These are phyloP conservation scores for Promerops cafer DNA, from an alignment of 2,113 vertebrate genomes.

Conservation along the genomic window DNA sequence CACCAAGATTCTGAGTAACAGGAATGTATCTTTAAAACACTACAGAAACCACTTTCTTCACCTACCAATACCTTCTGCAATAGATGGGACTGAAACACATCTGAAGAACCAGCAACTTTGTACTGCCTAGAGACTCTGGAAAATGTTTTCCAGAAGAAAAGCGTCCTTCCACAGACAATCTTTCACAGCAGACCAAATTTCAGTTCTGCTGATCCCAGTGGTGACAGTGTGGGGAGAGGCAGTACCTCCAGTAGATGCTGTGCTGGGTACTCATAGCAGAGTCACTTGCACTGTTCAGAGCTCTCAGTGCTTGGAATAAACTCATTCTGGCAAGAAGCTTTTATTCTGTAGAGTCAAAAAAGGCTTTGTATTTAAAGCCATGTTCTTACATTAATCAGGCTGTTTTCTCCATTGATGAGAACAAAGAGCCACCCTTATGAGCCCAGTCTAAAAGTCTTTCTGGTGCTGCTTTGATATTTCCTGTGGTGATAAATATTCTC, in stretches of 20 bases:
- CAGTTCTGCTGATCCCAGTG: neutral
- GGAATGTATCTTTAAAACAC: neutral
- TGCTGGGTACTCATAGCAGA: neutral
- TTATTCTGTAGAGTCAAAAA: neutral
- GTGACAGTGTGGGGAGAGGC: neutral
- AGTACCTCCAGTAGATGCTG: neutral
- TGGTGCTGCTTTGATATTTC: neutral
- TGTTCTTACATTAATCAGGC: neutral
- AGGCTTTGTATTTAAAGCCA: neutral
- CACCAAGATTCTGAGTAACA: neutral
- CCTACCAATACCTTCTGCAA: neutral
- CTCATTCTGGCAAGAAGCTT: neutral
- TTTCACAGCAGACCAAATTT: neutral
- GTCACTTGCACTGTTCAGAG: neutral
- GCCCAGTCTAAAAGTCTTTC: neutral
- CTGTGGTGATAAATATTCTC: constrained; percentile 11
- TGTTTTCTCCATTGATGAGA: neutral
- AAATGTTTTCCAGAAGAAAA: neutral
- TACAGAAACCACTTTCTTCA: neutral
- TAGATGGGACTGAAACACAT: neutral
- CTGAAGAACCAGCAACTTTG: neutral
- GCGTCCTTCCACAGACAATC: neutral
- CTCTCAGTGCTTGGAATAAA: neutral
- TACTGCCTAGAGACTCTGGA: neutral
- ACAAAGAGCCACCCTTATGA: neutral